Conservation (phyloP, 2,113 vertebrate species). For the Neolamprologus devosi region DNA sequence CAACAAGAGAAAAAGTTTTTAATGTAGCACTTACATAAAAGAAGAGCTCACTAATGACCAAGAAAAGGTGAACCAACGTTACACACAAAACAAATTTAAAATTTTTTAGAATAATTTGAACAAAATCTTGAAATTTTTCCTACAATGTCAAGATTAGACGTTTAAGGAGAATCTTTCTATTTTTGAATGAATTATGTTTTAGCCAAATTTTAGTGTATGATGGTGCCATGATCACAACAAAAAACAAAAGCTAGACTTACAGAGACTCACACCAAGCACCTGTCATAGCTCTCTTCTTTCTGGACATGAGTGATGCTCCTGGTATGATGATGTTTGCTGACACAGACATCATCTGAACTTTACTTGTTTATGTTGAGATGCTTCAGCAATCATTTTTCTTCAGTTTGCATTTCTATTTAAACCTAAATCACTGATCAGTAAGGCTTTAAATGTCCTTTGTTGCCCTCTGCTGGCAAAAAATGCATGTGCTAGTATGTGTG, state of each 20-base stretch:
- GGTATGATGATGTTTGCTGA: background rate
- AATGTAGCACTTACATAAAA: background rate
- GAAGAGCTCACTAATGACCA: background rate
- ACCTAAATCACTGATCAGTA: background rate
- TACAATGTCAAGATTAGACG: rapidly evolving
- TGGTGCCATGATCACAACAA: background rate
- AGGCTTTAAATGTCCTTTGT: background rate
- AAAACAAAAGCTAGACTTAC: background rate
- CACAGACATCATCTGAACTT: background rate
- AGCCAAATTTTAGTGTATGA: background rate
- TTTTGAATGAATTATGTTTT: background rate
- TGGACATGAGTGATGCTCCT: background rate
- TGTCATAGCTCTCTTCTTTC: background rate
- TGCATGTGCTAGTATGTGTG: background rate
- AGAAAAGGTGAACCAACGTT: background rate
- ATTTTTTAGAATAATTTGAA: background rate
- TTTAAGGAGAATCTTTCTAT: background rate
- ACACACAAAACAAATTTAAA: background rate
- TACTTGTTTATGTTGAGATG: background rate
- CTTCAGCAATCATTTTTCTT: background rate
- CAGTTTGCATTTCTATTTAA: background rate
- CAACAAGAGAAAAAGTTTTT: background rate
- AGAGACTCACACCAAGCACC: background rate
- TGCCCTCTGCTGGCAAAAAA: background rate
- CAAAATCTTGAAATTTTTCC: background rate